Evolutionary conservation across 1,140 invertebrate genomes (phyloP).

Genomic region (Dryas iulia): DNA sequence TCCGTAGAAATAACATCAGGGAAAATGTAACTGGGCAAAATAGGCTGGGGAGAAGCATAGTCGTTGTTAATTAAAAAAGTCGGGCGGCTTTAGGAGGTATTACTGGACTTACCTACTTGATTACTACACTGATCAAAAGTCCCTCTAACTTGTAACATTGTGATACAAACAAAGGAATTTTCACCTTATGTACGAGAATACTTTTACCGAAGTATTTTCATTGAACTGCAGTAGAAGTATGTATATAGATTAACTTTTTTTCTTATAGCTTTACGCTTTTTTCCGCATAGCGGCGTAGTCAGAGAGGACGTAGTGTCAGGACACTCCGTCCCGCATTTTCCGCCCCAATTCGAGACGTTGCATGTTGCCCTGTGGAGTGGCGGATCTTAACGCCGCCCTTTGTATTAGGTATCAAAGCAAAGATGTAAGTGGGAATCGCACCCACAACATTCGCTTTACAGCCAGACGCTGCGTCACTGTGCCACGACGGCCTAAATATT

Average conservation of each 20-base stretch:
- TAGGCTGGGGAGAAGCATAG: slow-evolving; percentile 23
- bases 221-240: background rate
- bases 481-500: background rate
- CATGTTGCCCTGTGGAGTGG: too few relatives aligned
- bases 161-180: slow-evolving; percentile 9
- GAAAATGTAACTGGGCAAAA: slow-evolving; percentile 27
- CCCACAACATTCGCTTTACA: too few relatives aligned
- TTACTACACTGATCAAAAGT: slow-evolving; percentile 26
- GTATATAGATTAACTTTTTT: background rate
- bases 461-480: background rate
- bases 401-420: too few relatives aligned
- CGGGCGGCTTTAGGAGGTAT: slow-evolving; percentile 28
- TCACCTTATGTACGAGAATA: background rate
- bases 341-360: background rate
- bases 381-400: background rate
- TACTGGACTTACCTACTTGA: slow-evolving; percentile 28
- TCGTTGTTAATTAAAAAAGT: slow-evolving; percentile 34
- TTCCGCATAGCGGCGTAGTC: too few relatives aligned
- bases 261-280: background rate
- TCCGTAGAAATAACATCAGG: slow-evolving; percentile 27
- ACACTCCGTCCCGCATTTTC: too few relatives aligned
- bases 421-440: background rate
- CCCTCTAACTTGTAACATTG: slow-evolving; percentile 16
- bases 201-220: background rate
- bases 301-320: too few relatives aligned